phyloP scores from a whole-genome alignment of 2,113 vertebrate species.

The Percina caprodes region DNA sequence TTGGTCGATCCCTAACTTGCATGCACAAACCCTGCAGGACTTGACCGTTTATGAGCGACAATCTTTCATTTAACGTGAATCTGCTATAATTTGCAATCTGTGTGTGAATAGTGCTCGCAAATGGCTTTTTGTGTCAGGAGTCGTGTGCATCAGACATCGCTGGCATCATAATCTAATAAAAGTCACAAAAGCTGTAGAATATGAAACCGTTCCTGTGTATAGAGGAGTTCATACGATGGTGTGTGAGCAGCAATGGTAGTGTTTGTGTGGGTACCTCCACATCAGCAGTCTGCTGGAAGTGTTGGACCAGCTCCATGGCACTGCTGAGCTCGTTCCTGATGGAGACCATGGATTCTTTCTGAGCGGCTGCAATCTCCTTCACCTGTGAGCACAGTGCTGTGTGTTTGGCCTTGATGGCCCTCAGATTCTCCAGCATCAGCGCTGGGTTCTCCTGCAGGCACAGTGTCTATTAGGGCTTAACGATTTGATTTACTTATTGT shows the following conservation, averaged over 20 bases:
- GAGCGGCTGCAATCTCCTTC: conserved; percentile 82
- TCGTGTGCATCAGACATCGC: no score
- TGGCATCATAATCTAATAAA: neutral
- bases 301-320: conserved; percentile 79
- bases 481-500: no score
- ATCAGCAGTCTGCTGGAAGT: conserved; percentile 80
- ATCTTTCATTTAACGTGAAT: neutral
- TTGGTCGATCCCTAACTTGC: no score
- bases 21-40: no score
- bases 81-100: neutral
- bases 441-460: conserved; percentile 86
- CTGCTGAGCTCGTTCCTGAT: conserved; percentile 83
- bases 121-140: neutral
- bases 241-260: neutral
- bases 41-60: no score
- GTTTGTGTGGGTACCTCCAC: conserved; percentile 82
- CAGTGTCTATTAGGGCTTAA: neutral
- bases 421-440: conserved; percentile 87
- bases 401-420: conserved; percentile 87
- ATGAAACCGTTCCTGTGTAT: neutral
- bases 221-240: neutral
- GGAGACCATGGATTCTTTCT: conserved; percentile 84
- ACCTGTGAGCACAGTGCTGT: conserved; percentile 82
- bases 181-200: neutral
- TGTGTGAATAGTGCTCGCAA: neutral